These are phyloP conservation scores for Etia nguti DNA, from an alignment of 2,113 vertebrate genomes.

Conservation along the genomic window DNA sequence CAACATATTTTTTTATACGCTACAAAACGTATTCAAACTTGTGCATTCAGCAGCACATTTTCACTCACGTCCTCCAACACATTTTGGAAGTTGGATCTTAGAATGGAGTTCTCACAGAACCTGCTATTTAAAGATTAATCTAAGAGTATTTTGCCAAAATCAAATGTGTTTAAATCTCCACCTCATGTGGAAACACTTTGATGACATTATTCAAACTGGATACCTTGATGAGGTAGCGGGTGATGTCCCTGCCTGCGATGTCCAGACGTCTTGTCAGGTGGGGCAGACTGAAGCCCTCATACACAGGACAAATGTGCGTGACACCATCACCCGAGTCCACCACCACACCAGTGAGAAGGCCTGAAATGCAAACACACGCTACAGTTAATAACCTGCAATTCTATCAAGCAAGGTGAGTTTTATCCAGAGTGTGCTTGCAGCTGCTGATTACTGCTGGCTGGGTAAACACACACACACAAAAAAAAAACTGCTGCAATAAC, in stretches of 20 bases:
- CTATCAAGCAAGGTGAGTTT: background rate
- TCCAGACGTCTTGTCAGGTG: constrained; percentile 94
- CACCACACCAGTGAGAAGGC: constrained; percentile 92
- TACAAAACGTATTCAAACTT: background rate
- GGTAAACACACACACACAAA: background rate
- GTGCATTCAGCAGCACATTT: background rate
- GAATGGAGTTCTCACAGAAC: background rate
- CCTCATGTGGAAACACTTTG: background rate
- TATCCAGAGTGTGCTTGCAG: background rate
- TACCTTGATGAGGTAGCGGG: constrained; percentile 85
- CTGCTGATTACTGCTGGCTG: background rate
- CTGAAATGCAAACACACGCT: constrained; percentile 53
- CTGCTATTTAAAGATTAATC: background rate
- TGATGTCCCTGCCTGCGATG: constrained; percentile 96
- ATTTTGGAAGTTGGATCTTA: background rate
- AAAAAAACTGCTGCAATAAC: background rate
- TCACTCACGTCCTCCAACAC: background rate
- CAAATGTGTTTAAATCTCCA: background rate
- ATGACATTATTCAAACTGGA: background rate
- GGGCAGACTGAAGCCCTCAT: constrained; percentile 96
- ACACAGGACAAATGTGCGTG: constrained; percentile 97
- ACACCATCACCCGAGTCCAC: constrained; percentile 97
- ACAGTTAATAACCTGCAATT: background rate
- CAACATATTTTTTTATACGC: background rate
- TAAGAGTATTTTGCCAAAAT: background rate